These are phyloP conservation scores for Sebastes trivittatus DNA, from an alignment of 2,797 vertebrate species.

Conservation along the genomic window DNA sequence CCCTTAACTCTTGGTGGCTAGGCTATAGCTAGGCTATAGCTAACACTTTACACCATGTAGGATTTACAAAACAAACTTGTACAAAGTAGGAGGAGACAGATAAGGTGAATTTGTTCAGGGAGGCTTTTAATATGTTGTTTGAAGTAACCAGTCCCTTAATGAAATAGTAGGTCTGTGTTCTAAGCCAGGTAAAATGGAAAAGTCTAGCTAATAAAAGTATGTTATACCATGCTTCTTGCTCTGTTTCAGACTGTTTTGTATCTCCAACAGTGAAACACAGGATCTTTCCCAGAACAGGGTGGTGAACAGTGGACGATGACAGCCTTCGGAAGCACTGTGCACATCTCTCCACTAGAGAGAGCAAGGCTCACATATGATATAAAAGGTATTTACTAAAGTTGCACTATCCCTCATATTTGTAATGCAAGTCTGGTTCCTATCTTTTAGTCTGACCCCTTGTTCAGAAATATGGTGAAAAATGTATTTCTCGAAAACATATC, in stretches of 20 bases:
- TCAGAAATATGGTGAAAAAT: not conserved
- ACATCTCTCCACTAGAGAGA: conserved; percentile 51
- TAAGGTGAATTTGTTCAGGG: not conserved
- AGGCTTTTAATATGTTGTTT: not conserved
- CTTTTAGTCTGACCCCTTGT: not conserved
- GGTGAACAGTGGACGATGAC: not conserved
- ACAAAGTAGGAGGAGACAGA: not conserved
- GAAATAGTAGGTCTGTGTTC: not conserved
- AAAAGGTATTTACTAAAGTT: not conserved
- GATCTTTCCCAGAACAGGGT: accelerated
- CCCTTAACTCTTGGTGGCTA: no score
- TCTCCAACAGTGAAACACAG: not conserved
- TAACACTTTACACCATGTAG: not conserved
- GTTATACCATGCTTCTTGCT: not conserved
- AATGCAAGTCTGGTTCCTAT: not conserved
- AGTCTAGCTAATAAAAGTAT: not conserved
- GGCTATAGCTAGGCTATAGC: no score
- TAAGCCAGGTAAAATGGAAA: not conserved
- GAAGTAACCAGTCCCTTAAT: not conserved
- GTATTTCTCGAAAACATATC: not conserved
- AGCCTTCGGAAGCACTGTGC: not conserved
- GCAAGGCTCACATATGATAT: not conserved
- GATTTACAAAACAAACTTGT: not conserved
- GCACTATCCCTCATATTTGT: not conserved
- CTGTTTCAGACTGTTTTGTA: not conserved